Evolutionary conservation across 2,888 invertebrate species (phyloP), one percentile per base, ranked within the genome.

Genomic region (Drosophila ustulata): DNA sequence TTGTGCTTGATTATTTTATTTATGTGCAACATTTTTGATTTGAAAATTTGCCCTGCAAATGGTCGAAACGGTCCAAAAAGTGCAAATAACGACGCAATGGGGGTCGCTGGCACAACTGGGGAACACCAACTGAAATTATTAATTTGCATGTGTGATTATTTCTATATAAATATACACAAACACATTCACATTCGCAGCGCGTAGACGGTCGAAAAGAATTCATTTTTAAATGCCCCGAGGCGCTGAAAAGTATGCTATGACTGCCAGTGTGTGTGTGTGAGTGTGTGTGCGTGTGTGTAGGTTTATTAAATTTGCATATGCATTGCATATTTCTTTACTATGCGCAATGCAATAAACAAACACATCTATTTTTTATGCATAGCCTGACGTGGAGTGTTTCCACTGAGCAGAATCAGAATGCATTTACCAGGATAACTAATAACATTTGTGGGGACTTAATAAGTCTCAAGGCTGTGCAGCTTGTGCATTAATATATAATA

Each of bases 81-180:
- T 41, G 32, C 45, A 53, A 66, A 72, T 58, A 28, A 55, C 58
- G 45, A 63, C 23, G 55, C 47, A 70, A 46, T 30, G 30, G 28
- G 47, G 23, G 49, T 7, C 8, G 25, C 26, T 26, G 8, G 26
- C n/a, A 6, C 26, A 32, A 32, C 55, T 45, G 5, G 34, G 55
- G 45, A 32, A 56, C 49, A 59, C 43, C 71, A 71, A 64, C 81
- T 84, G 76, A 86, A 86, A 89, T 90, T 82, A 89, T 90, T 89
- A 88, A 89, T 90, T 89, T 89, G 86, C 90, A 89, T 90, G 81
- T 88, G 86, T 81, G 89, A 89, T 90, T 89, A 88, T 89, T 90
- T 89, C 87, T 84, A 88, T 79, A 80, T 73, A 82, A 78, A 80
- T 71, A 75, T 64, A 70, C 30, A 80, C 59, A 62, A 58, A 56